Conservation (phyloP, 2,888 invertebrate species). For the Drosophila prostipennis region DNA sequence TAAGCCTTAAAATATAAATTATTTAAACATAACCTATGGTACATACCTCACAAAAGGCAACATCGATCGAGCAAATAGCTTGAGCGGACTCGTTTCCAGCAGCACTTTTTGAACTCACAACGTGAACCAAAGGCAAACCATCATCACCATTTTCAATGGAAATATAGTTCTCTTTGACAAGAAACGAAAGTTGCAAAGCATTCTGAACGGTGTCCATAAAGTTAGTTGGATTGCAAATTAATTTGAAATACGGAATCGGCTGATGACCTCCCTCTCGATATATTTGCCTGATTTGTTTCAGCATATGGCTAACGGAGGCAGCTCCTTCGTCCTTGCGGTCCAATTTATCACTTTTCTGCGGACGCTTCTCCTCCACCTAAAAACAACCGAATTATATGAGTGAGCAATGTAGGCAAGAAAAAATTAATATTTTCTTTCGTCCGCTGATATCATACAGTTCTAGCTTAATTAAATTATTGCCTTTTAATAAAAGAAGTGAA, state of each 20-base stretch:
- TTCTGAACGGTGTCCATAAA: constrained; percentile 87
- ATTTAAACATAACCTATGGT: not conserved
- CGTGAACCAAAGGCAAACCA: constrained; percentile 73
- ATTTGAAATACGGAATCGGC: constrained; percentile 86
- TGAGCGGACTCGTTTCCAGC: constrained; percentile 63
- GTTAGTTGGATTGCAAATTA: constrained; percentile 86
- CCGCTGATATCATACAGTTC: too few relatives aligned
- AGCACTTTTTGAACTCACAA: constrained; percentile 51
- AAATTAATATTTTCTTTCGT: too few relatives aligned
- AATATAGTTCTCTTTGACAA: constrained; percentile 85
- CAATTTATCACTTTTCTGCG: constrained; percentile 84
- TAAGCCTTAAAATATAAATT: not conserved
- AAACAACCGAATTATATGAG: constrained; percentile 4
- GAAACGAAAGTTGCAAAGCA: constrained; percentile 86
- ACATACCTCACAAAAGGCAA: constrained; percentile 67
- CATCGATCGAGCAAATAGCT: constrained; percentile 74
- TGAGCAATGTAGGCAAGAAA: too few relatives aligned
- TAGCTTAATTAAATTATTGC: too few relatives aligned
- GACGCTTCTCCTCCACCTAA: constrained; percentile 83
- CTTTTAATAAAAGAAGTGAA: too few relatives aligned
- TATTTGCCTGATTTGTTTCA: constrained; percentile 83
- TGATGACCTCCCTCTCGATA: constrained; percentile 82
- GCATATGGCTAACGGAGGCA: constrained; percentile 85
- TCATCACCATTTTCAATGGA: constrained; percentile 84
- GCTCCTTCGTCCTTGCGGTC: constrained; percentile 85